A percentile compares a stretch with the other conserved stretches of the same genome.
Evolutionary conservation across 2,113 vertebrate genomes (phyloP).

Genomic region (Geococcyx californianus): DNA sequence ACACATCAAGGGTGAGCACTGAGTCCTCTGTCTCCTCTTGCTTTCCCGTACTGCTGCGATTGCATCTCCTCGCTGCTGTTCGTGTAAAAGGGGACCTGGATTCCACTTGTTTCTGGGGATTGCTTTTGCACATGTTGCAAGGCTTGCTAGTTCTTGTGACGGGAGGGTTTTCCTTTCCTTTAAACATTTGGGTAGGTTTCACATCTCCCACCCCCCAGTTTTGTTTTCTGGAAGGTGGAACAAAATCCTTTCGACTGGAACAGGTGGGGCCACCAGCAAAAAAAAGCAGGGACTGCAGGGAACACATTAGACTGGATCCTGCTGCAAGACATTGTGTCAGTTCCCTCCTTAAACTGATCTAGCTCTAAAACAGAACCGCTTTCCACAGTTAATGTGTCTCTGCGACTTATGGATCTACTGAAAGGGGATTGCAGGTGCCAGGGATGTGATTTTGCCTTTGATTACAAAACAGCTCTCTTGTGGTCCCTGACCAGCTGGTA

Average conservation of each 20-base stretch:
- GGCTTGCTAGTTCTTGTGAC: background rate
- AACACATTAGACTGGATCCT: fast-evolving
- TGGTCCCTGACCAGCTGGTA: no score
- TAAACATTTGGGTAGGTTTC: slow-evolving; percentile 17
- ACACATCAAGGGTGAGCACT: background rate
- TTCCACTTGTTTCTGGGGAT: slow-evolving; percentile 75
- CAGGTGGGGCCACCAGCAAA: slow-evolving; percentile 10
- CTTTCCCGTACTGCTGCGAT: background rate
- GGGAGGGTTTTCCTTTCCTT: background rate
- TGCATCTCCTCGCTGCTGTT: background rate
- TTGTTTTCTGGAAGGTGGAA: slow-evolving; percentile 5
- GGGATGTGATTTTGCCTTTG: background rate
- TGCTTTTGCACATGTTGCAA: slow-evolving; percentile 76
- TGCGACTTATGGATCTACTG: fast-evolving
- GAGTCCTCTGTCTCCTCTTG: background rate
- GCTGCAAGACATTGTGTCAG: background rate
- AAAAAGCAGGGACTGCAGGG: background rate
- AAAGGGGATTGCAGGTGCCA: background rate
- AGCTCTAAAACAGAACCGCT: background rate
- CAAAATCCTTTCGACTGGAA: slow-evolving; percentile 10
- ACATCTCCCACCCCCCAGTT: background rate
- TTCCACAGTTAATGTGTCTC: fast-evolving
- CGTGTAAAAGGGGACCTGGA: slow-evolving; percentile 62
- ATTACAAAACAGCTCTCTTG: background rate
- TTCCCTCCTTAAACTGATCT: background rate